phyloP scores from a whole-genome alignment of 2,888 invertebrate species.

The Leucophora obtusa region DNA sequence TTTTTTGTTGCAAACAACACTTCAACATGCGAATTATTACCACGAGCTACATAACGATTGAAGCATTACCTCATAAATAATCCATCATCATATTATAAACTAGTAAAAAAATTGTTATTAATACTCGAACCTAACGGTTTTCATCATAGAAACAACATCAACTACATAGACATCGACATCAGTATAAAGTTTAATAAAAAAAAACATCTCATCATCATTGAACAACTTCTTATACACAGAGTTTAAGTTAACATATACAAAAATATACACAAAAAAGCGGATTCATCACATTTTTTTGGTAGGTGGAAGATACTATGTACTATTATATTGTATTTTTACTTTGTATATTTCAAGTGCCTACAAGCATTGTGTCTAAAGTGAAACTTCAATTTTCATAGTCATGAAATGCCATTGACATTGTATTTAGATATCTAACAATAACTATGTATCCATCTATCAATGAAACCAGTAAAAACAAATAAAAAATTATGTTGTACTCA shows the following conservation, averaged over 20 bases:
- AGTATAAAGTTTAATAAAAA: constrained; percentile 39
- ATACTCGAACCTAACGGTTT: constrained; percentile 36
- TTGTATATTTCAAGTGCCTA: constrained; percentile 62
- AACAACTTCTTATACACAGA: constrained; percentile 30
- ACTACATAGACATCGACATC: constrained; percentile 9
- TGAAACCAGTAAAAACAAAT: constrained; percentile 11
- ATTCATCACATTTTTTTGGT: constrained; percentile 24
- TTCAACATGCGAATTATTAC: constrained; percentile 46
- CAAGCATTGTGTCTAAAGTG: constrained; percentile 67
- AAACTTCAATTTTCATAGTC: constrained; percentile 74
- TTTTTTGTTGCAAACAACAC: constrained; percentile 15
- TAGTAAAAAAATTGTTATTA: constrained; percentile 54
- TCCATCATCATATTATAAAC: constrained; percentile 44
- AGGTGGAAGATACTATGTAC: constrained; percentile 5
- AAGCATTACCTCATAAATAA: constrained; percentile 56
- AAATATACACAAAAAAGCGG: constrained; percentile 17
- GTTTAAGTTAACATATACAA: constrained; percentile 41
- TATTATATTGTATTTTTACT: constrained; percentile 37
- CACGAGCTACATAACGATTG: constrained; percentile 56
- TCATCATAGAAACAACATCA: constrained; percentile 37
- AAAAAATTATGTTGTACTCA: not conserved
- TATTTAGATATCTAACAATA: constrained; percentile 38
- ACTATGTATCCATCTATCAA: constrained; percentile 11
- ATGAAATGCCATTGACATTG: constrained; percentile 67
- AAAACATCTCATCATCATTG: constrained; percentile 33